These are phyloP conservation scores for Drosophila barbarae DNA, from an alignment of 2,888 invertebrate genomes.

Conservation along the genomic window DNA sequence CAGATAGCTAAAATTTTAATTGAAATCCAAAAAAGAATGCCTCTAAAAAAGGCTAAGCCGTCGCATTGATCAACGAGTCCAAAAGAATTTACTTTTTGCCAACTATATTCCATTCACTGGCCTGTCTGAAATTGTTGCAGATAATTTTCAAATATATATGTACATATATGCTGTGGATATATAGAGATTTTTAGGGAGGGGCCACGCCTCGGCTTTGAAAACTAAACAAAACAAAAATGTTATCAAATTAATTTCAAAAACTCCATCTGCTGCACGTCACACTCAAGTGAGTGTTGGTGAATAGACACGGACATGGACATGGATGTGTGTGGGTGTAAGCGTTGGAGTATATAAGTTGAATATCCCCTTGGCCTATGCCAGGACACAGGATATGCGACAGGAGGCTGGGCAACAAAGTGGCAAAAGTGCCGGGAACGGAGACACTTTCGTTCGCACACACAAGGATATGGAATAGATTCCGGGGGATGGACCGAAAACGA, in stretches of 20 bases:
- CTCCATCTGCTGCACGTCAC: constrained; percentile 71
- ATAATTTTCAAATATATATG: constrained; percentile 19
- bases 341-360: constrained; percentile 17
- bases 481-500: constrained; percentile 68
- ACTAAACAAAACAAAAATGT: constrained; percentile 46
- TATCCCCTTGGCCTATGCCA: constrained; percentile 30
- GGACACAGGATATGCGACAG: constrained; percentile 8
- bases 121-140: constrained; percentile 6
- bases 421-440: constrained; percentile 43
- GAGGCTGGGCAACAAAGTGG: constrained; percentile 54
- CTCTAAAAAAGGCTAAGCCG: constrained; percentile 1
- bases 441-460: constrained; percentile 36
- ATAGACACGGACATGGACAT: constrained; percentile 1
- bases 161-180: not conserved
- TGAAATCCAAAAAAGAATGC: constrained; percentile 2
- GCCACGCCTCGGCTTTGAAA: constrained; percentile 38
- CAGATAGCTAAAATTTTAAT: not conserved
- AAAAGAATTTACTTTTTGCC: constrained; percentile 10
- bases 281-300: constrained; percentile 44
- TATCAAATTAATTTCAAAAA: constrained; percentile 73
- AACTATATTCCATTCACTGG: constrained; percentile 4
- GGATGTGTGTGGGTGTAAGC: constrained; percentile 4
- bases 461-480: constrained; percentile 4
- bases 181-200: constrained; percentile 14
- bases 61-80: not conserved